Evolutionary conservation across 2,888 invertebrate genomes (phyloP), one percentile per base, ranked within the genome.

Genomic region (Diarsia dahlii): DNA sequence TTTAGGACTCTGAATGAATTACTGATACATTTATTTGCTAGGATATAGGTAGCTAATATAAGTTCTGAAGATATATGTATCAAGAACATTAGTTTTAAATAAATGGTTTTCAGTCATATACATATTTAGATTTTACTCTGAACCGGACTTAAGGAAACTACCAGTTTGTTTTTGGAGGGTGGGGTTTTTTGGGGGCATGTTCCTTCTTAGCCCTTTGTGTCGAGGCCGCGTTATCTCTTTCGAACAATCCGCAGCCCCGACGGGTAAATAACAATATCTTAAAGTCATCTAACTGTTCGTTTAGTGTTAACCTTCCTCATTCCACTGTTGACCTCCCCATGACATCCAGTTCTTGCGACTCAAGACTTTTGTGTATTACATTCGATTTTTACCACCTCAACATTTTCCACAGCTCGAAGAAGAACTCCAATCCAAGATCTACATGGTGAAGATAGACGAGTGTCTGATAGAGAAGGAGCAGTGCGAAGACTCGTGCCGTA

Each of bases 371-470:
- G 12, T 12, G n/a, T 12, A 54, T 60, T 3, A 34, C 15, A 18
- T 34, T 34, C 0, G 28, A 60, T 34, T 34, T 3, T 0, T 18
- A 28, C 2, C 10, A 62, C 6, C n/a, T 63, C 20, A 15, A 23
- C 45, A 39, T 65, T 73, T 20, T 81, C 70, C 73, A 20, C 91
- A 97, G 96, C 92, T 99, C 79, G 98, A 98, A 95, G 95, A 97
- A 62, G 97, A 97, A 58, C 96, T 99, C 15, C 97, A 97, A 48
- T 97, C 98, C 0, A 97, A 97, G 89, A 98, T 99, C 86, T 97
- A 98, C 81, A 98, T 99, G 98, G 97, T 99, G 56, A 98, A 98
- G 89, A 99, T 99, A 78, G 99, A 99, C 92, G 99, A 99, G 92
- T 99, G 99, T 88, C 94, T 99, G 12, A 97, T 98, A 76, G 99